Base-by-base conservation (phyloP, 2,888 invertebrate species). In the Sarcophaga caerulescens region DNA sequence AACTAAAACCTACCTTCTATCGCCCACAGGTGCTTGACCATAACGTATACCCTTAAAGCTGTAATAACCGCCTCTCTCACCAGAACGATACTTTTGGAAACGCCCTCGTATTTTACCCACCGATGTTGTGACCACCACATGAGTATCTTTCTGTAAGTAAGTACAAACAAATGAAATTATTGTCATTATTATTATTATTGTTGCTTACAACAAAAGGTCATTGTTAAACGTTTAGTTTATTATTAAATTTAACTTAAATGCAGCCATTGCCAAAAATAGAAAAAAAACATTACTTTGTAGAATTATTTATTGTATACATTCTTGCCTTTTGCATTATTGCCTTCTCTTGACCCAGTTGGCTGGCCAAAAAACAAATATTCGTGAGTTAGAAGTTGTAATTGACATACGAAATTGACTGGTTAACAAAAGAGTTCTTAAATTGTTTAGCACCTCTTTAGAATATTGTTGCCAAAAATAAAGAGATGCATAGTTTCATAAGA, bases 21-120 rank as follows among this genome's bases (percentile, higher is more conserved):
- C 89, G 3, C 93, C 93, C 1, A 91, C 88, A 1, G 93, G 93
- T 1, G 93, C 89, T 44, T 90, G 89, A 0, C 93, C 93, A 89
- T 93, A 93, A 11, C 93, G 92, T 88, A 93, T 93, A 3, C 93
- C 93, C 81, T 92, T 92, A 87, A 93, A 93, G 77, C 93, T 93
- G 83, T 91, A 93, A 85, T 93, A 93, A 10, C 91, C 92, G 2
- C 93, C 93, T 14, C 90, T 87, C 63, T 91, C 91, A 3, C 93
- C 93, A 0, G 93, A 92, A 65, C 93, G 91, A 80, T 92, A 93
- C 47, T 91, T 90, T 81, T 92, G 92, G 79, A 90, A 92, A 66
- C 92, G 90, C 3, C 93, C 93, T 10, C 93, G 90, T 47, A 93
- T 84, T 88, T 91, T 91, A n/a, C 93, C 93, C 69, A 90, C 85